Percentiles rank a stretch among this genome's conserved stretches.
Conservation (phyloP, 2,797 vertebrate genomes). For the Pipistrellus pipistrellus region DNA sequence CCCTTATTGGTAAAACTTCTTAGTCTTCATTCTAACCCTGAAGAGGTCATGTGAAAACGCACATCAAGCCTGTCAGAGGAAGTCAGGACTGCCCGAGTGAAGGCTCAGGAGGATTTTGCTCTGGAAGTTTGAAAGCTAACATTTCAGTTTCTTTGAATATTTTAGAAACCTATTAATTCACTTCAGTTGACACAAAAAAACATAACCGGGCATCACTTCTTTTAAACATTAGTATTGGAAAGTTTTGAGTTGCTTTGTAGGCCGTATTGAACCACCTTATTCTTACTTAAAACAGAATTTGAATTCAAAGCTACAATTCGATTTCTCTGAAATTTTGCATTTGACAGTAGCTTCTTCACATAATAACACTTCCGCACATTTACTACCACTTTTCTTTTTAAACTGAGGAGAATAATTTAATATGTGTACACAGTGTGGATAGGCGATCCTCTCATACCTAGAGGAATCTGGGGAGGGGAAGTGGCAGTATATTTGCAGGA, state of each 20-base stretch:
- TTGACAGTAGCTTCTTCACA: constrained; percentile 17
- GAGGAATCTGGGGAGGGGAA: background rate
- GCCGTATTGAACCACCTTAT: background rate
- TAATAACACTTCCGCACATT: background rate
- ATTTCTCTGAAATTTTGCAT: constrained; percentile 20
- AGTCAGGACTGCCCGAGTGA: constrained; percentile 69
- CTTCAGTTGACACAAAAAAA: constrained; percentile 5
- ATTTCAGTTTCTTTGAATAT: constrained; percentile 8
- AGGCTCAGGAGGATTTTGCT: background rate
- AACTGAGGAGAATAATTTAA: background rate
- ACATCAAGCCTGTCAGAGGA: constrained; percentile 62
- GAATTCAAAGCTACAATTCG: constrained; percentile 34
- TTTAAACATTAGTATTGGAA: constrained; percentile 26
- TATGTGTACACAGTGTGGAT: background rate
- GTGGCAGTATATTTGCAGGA: background rate
- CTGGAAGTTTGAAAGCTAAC: constrained; percentile 49
- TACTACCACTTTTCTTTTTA: constrained; percentile 15
- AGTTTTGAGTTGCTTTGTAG: background rate
- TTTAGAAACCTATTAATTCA: constrained; percentile 57
- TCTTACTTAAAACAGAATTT: constrained; percentile 20
- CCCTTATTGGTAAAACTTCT: constrained; percentile 88
- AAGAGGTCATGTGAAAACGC: constrained; percentile 89
- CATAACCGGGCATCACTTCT: background rate
- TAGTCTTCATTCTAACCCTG: constrained; percentile 78
- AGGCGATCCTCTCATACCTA: background rate